Evolutionary conservation across 2,113 vertebrate genomes (phyloP), one percentile per base, ranked within the genome.

Genomic region (Corynorhinus townsendii): DNA sequence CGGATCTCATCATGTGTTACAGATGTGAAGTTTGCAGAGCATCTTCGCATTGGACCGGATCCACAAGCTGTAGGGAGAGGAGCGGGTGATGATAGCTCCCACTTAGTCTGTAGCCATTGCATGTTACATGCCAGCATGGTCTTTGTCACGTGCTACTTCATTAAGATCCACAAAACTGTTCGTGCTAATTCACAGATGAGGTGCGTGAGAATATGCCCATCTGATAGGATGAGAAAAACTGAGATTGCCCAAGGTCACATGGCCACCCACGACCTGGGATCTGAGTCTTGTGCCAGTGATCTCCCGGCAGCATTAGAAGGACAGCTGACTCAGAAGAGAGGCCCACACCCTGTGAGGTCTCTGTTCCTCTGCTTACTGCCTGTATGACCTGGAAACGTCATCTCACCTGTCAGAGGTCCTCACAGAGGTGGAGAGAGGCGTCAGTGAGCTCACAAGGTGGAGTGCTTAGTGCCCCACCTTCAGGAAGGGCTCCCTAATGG

Each of bases 351-450:
- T 62, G 5, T 7, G 33, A 54, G 45, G 9, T 30, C 38, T 73
- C 38, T 54, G 0, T 16, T 47, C 68, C 12, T 92, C 33, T 2
- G 0, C 16, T 47, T 45, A 54, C 22, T 28, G 0, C 11, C 16
- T 71, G 0, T 9, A 0, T 47, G 35, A 11, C 12, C 5, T n/a
- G 28, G 45, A 28, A 20, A 52, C 7, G 14, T 4, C 0, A 2
- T 72, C 26, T n/a, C 1, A 1, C 47, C 7, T 14, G 26, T 54
- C 72, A 33, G 19, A 69, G 15, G 14, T 20, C 19, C 19, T 77
- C 28, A 7, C 9, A 4, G 62, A 10, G 69, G 3, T n/a, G 22
- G 19, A 49, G 5, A 54, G 4, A 62, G 45, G 7, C 22, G 7
- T 59, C 30, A 4, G 1, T 0, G 17, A 56, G 30, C 49, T 10